Base-by-base conservation (phyloP, 2,113 vertebrate species). In the Otis tarda region DNA sequence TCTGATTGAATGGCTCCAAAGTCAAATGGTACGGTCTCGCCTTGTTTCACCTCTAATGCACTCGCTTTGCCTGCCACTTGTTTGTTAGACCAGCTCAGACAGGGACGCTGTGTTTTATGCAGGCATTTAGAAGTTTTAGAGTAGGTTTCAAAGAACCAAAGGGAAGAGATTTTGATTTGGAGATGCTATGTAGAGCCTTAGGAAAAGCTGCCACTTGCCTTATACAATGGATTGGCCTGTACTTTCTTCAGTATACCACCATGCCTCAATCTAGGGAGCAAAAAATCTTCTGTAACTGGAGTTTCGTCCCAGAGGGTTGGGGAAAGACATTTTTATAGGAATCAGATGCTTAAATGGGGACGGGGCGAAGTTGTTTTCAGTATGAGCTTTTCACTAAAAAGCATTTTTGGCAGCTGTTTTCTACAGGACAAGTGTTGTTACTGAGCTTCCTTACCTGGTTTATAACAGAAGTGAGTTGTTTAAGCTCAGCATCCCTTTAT, bases 1-100 rank as follows among this genome's bases (percentile, higher is more conserved):
- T 33, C 97, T 99, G 90, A 97, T 98, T 0, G 98, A 99, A 56
- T 99, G 99, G 99, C 98, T 99, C 23, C 99, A 99, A 60, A 98
- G 98, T 82, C 98, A 99, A 45, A 97, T 99, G 99, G 99, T 99
- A 98, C 33, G 41, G 39, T 56, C 27, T 88, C 5, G 2, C 31
- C 61, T 74, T 73, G 7, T 27, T 65, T 74, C 22, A n/a, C 23
- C 33, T 1, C 1, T 33, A 3, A 50, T 4, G 2, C 2, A 5
- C 55, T 73, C 3, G 0, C 27, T 59, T 17, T 13, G 14, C 49
- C 1, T 23, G 8, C 31, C 59, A 64, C 53, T 55, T 55, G 53
- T 55, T 28, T 55, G 17, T 49, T 52, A 11, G 15, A 16, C 55
- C 30, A 5, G 8, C 31, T 83, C 22, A 24, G 35, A 30, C 49